Percentiles rank a stretch among this genome's conserved stretches.
phyloP scores from a whole-genome alignment of 2,888 invertebrate genomes.

The Dastarcus helophoroides region DNA sequence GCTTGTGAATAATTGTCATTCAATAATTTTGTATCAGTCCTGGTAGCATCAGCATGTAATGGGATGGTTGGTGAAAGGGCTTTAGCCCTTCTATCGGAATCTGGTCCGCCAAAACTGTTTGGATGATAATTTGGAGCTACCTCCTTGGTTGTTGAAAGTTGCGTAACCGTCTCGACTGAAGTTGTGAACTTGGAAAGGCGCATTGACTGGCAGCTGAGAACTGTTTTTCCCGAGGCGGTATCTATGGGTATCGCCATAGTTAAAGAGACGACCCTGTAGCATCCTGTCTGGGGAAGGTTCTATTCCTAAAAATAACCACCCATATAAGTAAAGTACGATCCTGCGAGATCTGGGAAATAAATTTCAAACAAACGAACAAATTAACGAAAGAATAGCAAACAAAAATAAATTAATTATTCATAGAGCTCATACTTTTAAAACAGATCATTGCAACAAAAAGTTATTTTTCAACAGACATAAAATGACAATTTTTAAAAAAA shows the following conservation, averaged over 20 bases:
- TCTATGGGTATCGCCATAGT: slow-evolving; percentile 85
- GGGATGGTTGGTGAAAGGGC: slow-evolving; percentile 46
- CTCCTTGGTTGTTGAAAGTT: slow-evolving; percentile 68
- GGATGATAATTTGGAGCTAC: slow-evolving; percentile 96
- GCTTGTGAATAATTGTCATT: slow-evolving; percentile 90
- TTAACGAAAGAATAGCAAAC: too few relatives aligned
- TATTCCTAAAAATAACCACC: slow-evolving; percentile 47
- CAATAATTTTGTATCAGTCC: slow-evolving; percentile 60
- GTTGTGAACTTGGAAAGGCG: slow-evolving; percentile 67
- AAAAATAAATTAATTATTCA: too few relatives aligned
- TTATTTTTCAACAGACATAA: too few relatives aligned
- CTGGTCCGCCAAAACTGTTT: slow-evolving; percentile 88
- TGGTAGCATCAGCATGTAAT: slow-evolving; percentile 61
- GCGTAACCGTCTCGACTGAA: slow-evolving; percentile 84
- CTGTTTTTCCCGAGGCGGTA: slow-evolving; percentile 85
- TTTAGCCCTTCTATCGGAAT: slow-evolving; percentile 53
- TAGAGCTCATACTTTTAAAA: too few relatives aligned
- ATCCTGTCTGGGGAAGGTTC: slow-evolving; percentile 90
- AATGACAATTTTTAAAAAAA: too few relatives aligned
- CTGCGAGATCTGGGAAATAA: slow-evolving; percentile 2
- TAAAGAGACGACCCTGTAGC: slow-evolving; percentile 78
- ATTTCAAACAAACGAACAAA: slow-evolving; percentile 3
- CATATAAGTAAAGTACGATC: not conserved
- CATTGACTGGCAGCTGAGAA: slow-evolving; percentile 87
- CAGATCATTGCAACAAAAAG: too few relatives aligned